Evolutionary conservation across 2,888 invertebrate genomes (phyloP).

Genomic region (Ophion costatus): DNA sequence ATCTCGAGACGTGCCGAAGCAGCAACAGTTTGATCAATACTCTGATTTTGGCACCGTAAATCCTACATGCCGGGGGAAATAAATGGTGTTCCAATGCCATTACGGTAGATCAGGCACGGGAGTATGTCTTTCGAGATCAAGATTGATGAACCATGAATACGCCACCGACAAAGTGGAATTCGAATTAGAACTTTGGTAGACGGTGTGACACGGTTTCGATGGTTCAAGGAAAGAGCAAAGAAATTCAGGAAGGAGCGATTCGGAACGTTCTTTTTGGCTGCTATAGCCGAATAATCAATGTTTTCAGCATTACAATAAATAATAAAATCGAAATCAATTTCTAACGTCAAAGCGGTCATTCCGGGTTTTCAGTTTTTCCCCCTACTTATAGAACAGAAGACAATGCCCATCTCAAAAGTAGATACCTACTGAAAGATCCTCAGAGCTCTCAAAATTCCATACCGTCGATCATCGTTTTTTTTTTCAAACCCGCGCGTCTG

Average conservation of each 20-base stretch:
- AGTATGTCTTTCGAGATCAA: constrained; percentile 16
- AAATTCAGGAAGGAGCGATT: background rate
- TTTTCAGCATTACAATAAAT: background rate
- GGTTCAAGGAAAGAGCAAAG: background rate
- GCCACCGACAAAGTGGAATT: constrained; percentile 2
- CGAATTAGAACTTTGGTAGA: constrained; percentile 9
- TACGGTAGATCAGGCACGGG: constrained; percentile 24
- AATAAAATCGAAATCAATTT: background rate
- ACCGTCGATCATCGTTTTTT: no score
- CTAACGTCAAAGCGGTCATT: background rate
- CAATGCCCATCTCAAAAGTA: background rate
- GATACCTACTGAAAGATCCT: no score
- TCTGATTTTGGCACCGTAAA: constrained; percentile 6
- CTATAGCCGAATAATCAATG: background rate
- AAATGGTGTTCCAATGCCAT: constrained; percentile 23
- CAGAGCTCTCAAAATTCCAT: no score
- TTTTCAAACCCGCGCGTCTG: no score
- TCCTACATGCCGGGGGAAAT: constrained; percentile 5
- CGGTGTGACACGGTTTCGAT: background rate
- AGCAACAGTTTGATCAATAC: constrained; percentile 12
- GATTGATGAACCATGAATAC: constrained; percentile 35
- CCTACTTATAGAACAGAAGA: background rate
- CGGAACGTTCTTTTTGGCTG: background rate
- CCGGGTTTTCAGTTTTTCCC: background rate
- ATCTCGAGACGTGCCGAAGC: background rate